Evolutionary conservation across 2,888 invertebrate genomes (phyloP).

Genomic region (Nomada fucata): DNA sequence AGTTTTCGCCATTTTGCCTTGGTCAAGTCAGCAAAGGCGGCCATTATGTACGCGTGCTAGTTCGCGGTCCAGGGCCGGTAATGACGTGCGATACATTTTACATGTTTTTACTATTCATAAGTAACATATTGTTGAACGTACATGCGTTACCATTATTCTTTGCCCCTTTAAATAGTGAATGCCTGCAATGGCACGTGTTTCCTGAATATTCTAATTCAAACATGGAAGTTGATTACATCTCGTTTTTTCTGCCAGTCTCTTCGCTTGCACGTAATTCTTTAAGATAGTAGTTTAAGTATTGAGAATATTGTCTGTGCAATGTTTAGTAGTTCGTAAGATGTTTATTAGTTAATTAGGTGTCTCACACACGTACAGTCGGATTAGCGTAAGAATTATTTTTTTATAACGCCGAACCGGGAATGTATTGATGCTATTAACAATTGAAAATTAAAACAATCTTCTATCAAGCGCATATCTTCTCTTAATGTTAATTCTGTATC

Average conservation of each 20-base stretch:
- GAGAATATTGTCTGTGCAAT: too few species aligned
- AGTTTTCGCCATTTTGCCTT: constrained; percentile 82
- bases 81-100: constrained; percentile 44
- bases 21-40: constrained; percentile 79
- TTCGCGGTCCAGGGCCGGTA: constrained; percentile 70
- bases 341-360: too few species aligned
- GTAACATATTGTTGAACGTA: not conserved
- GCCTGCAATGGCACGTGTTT: not conserved
- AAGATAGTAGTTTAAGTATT: too few species aligned
- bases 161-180: not conserved
- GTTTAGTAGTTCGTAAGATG: too few species aligned
- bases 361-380: too few species aligned
- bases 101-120: constrained; percentile 16
- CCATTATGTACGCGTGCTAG: constrained; percentile 80
- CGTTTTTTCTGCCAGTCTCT: not conserved
- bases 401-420: too few species aligned
- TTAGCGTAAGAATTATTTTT: too few species aligned
- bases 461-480: not conserved
- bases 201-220: not conserved
- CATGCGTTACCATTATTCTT: not conserved
- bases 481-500: not conserved
- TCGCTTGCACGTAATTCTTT: not conserved
- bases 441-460: too few species aligned
- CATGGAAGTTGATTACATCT: not conserved
- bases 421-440: too few species aligned